Evolutionary conservation across 1,140 invertebrate genomes (phyloP), one percentile per base, ranked within the genome.

Genomic region (Micrasema longulum): DNA sequence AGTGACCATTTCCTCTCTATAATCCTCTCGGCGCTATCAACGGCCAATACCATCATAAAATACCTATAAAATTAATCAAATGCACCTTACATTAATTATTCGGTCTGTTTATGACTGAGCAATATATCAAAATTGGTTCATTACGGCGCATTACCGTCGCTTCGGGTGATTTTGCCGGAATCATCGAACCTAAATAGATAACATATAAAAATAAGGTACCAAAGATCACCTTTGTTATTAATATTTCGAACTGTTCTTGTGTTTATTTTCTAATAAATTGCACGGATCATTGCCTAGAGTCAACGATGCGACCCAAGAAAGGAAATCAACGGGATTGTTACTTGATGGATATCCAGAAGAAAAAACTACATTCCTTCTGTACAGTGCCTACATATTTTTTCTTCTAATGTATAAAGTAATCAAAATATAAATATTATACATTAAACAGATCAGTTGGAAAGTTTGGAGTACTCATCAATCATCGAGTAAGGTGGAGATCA

Each of bases 241-340:
- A 60, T 41, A 60, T 22, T 20, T 41, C 55, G 20, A 18, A 60
- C 26, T 14, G 22, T 26, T 14, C 3, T 23, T 26, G 26, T 14
- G n/a, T 31, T 31, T 31, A 31, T 2, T 18, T 38, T 60, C 35
- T 60, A 16, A 38, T 18, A 36, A 38, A 6, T 60, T 60, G 35
- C 41, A 20, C 16, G 55, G 16, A 38, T 60, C 55, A 41, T 60
- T 41, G 55, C 36, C 22, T 7, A 7, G 7, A 31, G 3, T 60
- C 36, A 3, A 38, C 22, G 10, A 23, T 23, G 55, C 22, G 55
- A 31, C 18, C 41, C 18, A 18, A 60, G 6, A 22, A 43, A 38
- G 55, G 36, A 60, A 60, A 60, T 16, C 23, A 55, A 55, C 52
- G 52, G 52, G 3, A 31, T n/a, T 48, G 47, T 55, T 55, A 47